Base-by-base conservation (phyloP, 2,113 vertebrate genomes). In the Plotosus lineatus region DNA sequence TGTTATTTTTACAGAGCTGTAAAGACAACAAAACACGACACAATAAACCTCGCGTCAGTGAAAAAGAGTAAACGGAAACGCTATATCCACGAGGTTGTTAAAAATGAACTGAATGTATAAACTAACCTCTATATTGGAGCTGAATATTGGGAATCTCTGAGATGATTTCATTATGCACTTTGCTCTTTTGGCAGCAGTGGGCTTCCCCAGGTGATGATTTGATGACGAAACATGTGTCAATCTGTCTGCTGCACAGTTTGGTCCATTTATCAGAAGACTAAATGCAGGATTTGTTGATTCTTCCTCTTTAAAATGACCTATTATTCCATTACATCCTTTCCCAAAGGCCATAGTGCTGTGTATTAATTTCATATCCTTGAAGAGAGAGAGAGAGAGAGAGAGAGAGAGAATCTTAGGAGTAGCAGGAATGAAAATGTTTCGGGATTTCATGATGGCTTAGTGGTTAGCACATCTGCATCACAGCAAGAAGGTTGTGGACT, bases 71-170 rank as follows among this genome's bases (percentile, higher is more conserved):
- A 33, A 33, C 2, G 28, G 3, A 1, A 72, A 33, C 19, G 7
- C 26, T 33, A 12, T 17, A 19, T 33, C 50, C 3, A n/a, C 26
- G 4, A 0, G 6, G 19, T 11, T 38, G 11, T 38, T 38, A 66
- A 11, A 66, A 17, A 40, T 19, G 14, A 31, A 28, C 44, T 53
- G 17, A n/a, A 10, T 6, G 19, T n/a, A 17, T 23, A 9, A 33
- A 28, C 31, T 86, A 82, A 94, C 93, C 91, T 93, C 92, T 9
- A 75, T 50, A 79, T 71, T 92, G 71, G 91, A 93, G 69, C 55
- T 88, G 82, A 87, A 90, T 79, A 90, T 93, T 19, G 72, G 17
- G 44, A 90, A 81, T 4, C 44, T 51, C 0, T 55, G 68, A 50
- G 48, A 9, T 51, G 83, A 90, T 75, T 87, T 91, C 14, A 36